phyloP scores from a whole-genome alignment of 2,888 invertebrate genomes.

The Hydriomena furcata region DNA sequence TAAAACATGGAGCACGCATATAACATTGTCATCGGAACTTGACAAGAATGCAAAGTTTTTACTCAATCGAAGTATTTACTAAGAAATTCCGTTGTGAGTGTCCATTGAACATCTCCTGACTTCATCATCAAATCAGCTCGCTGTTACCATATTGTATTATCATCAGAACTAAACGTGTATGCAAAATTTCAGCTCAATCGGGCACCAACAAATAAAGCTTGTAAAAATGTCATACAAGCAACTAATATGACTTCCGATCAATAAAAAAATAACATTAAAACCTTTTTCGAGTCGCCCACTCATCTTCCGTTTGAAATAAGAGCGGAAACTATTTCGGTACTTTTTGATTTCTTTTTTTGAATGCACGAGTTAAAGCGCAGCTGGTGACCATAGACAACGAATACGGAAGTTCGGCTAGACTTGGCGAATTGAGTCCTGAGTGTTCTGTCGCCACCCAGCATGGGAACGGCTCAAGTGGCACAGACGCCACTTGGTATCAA shows the following conservation, averaged over 20 bases:
- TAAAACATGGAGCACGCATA: too few relatives aligned
- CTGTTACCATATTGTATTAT: too few relatives aligned
- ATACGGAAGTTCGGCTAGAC: constrained; percentile 75
- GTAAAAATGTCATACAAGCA: too few relatives aligned
- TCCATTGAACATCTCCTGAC: too few relatives aligned
- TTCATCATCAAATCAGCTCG: too few relatives aligned
- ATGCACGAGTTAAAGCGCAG: constrained; percentile 36
- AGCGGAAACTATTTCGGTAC: constrained; percentile 36
- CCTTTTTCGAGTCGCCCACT: constrained; percentile 30
- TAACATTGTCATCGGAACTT: too few relatives aligned
- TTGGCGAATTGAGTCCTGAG: constrained; percentile 76
- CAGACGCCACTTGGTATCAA: constrained; percentile 60
- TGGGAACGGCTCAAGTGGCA: constrained; percentile 49
- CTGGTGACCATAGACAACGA: constrained; percentile 36
- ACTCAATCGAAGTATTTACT: too few relatives aligned
- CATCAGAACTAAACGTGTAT: too few relatives aligned
- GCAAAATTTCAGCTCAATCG: too few relatives aligned
- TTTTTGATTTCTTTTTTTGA: constrained; percentile 31
- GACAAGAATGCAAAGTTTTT: too few relatives aligned
- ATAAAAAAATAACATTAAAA: constrained; percentile 28
- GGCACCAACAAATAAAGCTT: too few relatives aligned
- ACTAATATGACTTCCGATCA: constrained; percentile 15
- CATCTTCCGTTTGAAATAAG: constrained; percentile 34
- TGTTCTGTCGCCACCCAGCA: constrained; percentile 80
- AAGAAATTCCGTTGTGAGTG: too few relatives aligned